phyloP scores from a whole-genome alignment of 1,140 invertebrate genomes.

The Hyles vespertilio region DNA sequence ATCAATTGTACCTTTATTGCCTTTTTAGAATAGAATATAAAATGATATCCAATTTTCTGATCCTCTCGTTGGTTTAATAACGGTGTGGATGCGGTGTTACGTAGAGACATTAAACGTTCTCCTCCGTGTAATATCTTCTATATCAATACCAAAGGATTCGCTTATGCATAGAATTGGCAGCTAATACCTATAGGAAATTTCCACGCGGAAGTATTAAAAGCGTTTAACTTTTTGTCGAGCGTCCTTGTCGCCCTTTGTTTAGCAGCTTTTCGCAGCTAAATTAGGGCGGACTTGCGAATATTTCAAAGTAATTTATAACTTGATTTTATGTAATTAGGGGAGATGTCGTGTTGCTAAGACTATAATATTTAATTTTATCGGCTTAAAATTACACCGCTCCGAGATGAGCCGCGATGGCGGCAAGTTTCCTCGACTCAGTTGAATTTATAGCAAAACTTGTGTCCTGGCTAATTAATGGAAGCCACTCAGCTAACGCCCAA shows the following conservation, averaged over 20 bases:
- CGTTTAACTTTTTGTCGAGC: conserved; percentile 51
- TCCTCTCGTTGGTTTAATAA: not conserved
- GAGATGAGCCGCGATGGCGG: conserved; percentile 51
- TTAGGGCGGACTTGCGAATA: conserved; percentile 52
- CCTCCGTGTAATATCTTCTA: conserved; percentile 16
- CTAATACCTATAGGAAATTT: conserved; percentile 45
- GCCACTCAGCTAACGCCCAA: conserved; percentile 48
- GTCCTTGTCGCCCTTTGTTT: conserved; percentile 60
- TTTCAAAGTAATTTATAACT: conserved; percentile 62
- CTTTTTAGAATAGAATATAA: no score
- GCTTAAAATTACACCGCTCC: conserved; percentile 60
- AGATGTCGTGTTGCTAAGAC: conserved; percentile 52
- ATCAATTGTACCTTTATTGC: no score
- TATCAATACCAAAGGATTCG: conserved; percentile 37
- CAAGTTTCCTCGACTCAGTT: conserved; percentile 55
- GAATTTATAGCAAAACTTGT: conserved; percentile 72
- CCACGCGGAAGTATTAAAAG: conserved; percentile 51
- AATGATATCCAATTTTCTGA: not conserved
- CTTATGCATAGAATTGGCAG: conserved; percentile 52
- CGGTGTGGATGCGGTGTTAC: not conserved
- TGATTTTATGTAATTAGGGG: conserved; percentile 66
- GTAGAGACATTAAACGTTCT: conserved; percentile 4
- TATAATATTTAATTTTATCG: conserved; percentile 73
- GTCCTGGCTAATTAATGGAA: conserved; percentile 69
- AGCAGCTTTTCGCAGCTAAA: conserved; percentile 53